Evolutionary conservation across 2,797 vertebrate genomes (phyloP).

Genomic region (Galago senegalensis): DNA sequence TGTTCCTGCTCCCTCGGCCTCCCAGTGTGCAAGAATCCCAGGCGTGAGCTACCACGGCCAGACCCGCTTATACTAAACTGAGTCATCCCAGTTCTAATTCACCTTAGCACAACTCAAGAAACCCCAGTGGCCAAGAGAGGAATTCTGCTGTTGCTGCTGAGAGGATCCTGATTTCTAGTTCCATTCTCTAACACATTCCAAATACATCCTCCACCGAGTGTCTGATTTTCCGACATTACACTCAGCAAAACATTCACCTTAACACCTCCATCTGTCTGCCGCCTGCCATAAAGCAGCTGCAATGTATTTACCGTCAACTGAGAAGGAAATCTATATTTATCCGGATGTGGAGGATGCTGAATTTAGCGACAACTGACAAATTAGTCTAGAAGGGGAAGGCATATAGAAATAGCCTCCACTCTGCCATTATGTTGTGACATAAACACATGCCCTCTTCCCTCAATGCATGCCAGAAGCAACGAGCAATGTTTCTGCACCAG

Average conservation of each 20-base stretch:
- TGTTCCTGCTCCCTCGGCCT: background rate
- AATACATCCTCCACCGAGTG: conserved; percentile 57
- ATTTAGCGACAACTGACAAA: conserved; percentile 91
- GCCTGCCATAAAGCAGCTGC: conserved; percentile 84
- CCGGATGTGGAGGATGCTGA: conserved; percentile 88
- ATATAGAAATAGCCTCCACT: conserved; percentile 90
- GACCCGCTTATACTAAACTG: background rate
- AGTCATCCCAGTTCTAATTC: background rate
- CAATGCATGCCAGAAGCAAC: conserved; percentile 88
- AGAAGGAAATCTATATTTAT: conserved; percentile 89
- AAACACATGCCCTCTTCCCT: conserved; percentile 90
- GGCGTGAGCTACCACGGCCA: background rate
- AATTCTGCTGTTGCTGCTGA: background rate
- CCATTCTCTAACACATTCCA: conserved; percentile 70
- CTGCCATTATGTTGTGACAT: conserved; percentile 90
- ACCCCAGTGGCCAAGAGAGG: background rate
- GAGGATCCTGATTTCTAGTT: background rate
- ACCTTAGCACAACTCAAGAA: background rate
- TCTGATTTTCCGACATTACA: conserved; percentile 72
- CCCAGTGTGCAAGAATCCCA: background rate
- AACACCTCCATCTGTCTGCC: conserved; percentile 86
- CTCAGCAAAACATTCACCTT: conserved; percentile 80
- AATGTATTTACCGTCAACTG: conserved; percentile 90
- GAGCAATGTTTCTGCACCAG: conserved; percentile 82
- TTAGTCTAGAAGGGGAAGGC: conserved; percentile 84